Evolutionary conservation across 2,888 invertebrate genomes (phyloP), one percentile per base, ranked within the genome.

Genomic region (Lymantria dispar): DNA sequence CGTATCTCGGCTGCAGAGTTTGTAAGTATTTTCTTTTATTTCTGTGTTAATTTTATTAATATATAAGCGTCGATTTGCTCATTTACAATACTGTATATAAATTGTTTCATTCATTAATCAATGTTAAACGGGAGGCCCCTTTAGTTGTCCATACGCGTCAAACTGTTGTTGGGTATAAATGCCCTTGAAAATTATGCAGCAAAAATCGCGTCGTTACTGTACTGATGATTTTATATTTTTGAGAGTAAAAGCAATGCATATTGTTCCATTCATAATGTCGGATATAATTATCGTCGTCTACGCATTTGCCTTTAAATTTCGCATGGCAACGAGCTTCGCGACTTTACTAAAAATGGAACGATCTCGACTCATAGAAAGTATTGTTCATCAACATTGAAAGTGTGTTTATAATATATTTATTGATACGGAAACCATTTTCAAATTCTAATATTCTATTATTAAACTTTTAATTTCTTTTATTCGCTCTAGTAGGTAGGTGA

Each of bases 121-220:
- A 50, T 72, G 58, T 57, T 62, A 78, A 79, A 78, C 58, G 52
- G 67, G 68, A 64, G 71, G 70, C 68, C 72, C 62, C 65, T 59
- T 66, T 54, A 54, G 63, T 66, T 67, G 68, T 70, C 77, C 76
- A 77, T 78, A 75, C 79, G 76, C 72, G 73, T 71, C 65, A 56
- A 56, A 45, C 46, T 62, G 52, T 56, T 71, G 67, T 72, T 73
- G 62, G 68, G 74, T 74, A 73, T 64, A 68, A 74, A 78, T 92
- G 91, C 88, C 91, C 91, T 92, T 92, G 91, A 92, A 92, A 89
- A 91, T 85, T 87, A 87, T 91, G 89, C 91, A 89, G 90, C 85
- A 83, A 85, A 89, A 85, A 83, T 84, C 77, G 77, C 76, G 79
- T 79, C 74, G 82, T 78, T 76, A 78, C 72, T 73, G 68, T 68